Evolutionary conservation across 2,113 vertebrate species (phyloP).

Genomic region (Catharus bicknelli): DNA sequence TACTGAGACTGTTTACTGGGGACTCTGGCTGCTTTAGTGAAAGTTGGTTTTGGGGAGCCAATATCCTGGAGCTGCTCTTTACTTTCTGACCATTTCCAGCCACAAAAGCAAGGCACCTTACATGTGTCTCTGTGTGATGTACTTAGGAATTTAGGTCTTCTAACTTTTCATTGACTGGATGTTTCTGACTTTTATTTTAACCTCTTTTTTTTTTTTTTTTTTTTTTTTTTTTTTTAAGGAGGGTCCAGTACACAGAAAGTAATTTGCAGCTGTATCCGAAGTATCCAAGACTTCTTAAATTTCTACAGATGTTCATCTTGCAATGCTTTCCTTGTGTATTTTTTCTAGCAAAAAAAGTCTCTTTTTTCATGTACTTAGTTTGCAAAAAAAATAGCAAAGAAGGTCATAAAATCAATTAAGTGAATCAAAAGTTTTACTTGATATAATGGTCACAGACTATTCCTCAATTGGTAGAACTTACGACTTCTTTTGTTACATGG

Average conservation of each 20-base stretch:
- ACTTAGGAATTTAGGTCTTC: neutral
- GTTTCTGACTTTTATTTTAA: neutral
- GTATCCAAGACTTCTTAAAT: neutral
- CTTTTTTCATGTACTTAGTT: neutral
- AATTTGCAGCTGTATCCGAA: neutral
- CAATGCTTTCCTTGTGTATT: neutral
- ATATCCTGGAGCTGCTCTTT: neutral
- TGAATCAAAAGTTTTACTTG: neutral
- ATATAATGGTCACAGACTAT: neutral
- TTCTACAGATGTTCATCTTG: neutral
- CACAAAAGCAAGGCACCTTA: neutral
- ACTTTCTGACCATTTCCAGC: neutral
- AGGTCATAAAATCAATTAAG: neutral
- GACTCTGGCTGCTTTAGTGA: neutral
- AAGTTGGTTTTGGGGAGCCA: neutral
- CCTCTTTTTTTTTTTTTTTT: neutral
- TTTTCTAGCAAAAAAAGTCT: neutral
- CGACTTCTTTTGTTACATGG: accelerated
- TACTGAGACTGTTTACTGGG: neutral
- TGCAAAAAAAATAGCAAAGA: neutral
- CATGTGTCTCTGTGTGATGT: neutral
- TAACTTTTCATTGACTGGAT: neutral
- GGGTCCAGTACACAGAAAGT: neutral
- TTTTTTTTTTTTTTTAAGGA: neutral
- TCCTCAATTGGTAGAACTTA: neutral